Conservation (phyloP, 2,113 vertebrate species). For the Tapirus terrestris region DNA sequence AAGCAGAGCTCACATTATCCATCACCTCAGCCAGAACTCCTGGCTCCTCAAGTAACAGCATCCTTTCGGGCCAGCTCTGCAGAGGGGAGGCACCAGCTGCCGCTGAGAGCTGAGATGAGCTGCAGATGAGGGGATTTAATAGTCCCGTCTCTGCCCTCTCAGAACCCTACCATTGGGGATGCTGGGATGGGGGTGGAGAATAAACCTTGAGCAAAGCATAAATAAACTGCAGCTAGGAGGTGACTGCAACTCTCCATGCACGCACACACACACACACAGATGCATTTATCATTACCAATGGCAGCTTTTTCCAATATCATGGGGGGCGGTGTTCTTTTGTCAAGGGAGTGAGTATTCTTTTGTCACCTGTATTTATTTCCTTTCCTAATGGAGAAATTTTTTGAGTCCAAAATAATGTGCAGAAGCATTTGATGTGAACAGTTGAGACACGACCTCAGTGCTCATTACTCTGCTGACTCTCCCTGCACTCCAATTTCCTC, state of each 20-base stretch:
- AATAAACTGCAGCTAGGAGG: conserved; percentile 53
- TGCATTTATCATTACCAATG: conserved; percentile 35
- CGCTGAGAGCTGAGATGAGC: conserved; percentile 55
- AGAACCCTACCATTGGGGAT: conserved; percentile 1
- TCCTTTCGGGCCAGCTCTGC: background rate
- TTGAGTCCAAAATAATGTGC: background rate
- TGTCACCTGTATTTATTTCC: conserved; percentile 52
- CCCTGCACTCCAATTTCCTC: background rate
- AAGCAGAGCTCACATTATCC: background rate
- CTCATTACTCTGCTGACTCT: background rate
- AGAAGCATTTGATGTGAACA: conserved; percentile 56
- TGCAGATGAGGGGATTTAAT: conserved; percentile 68
- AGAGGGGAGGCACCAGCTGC: conserved; percentile 37
- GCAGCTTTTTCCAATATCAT: conserved; percentile 63
- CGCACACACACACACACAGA: background rate
- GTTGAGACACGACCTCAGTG: conserved; percentile 1
- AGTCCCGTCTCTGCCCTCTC: conserved; percentile 47
- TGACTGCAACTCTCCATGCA: background rate
- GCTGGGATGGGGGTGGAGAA: background rate
- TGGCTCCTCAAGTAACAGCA: fast-evolving
- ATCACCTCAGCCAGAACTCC: conserved; percentile 34
- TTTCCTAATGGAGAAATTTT: conserved; percentile 27
- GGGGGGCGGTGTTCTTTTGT: background rate
- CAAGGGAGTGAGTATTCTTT: background rate
- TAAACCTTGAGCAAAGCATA: conserved; percentile 68